Evolutionary conservation across 2,797 vertebrate genomes (phyloP).

Genomic region (Champsocephalus gunnari): DNA sequence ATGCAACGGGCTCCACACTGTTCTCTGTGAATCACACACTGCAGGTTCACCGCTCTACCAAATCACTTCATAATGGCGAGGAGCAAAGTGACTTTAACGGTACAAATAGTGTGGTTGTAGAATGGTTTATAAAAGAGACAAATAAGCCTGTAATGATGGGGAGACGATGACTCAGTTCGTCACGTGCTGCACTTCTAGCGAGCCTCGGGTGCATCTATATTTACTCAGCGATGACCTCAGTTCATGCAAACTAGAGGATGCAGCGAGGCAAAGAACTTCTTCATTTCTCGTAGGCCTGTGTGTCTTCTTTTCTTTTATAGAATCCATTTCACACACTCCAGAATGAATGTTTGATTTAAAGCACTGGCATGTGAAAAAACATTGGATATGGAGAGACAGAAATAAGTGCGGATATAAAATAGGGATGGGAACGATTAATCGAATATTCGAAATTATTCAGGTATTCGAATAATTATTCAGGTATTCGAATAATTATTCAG

Average conservation of each 20-base stretch:
- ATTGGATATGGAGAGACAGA: background rate
- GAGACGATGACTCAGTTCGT: conserved; percentile 39
- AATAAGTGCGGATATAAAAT: background rate
- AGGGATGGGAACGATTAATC: too few species aligned
- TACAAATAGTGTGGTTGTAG: conserved; percentile 33
- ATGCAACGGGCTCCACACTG: conserved; percentile 22
- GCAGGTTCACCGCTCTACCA: conserved; percentile 18
- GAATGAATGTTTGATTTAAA: conserved; percentile 7
- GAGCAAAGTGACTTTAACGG: conserved; percentile 30
- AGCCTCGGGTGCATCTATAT: conserved; percentile 72
- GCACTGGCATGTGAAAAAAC: background rate
- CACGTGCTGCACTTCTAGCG: conserved; percentile 51
- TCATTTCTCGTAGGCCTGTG: conserved; percentile 13
- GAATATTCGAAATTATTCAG: too few species aligned
- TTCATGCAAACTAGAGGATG: conserved; percentile 23
- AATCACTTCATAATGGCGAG: conserved; percentile 19
- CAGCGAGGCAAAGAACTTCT: conserved; percentile 26
- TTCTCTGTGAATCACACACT: conserved; percentile 30
- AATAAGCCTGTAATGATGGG: conserved; percentile 55
- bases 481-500: too few species aligned
- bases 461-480: too few species aligned
- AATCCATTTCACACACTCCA: background rate
- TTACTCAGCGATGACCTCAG: conserved; percentile 65
- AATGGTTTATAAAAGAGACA: conserved; percentile 31
- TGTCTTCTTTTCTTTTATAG: conserved; percentile 18